These are phyloP conservation scores for Sebastes jordani DNA, from an alignment of 2,797 vertebrate genomes.

Conservation along the genomic window DNA sequence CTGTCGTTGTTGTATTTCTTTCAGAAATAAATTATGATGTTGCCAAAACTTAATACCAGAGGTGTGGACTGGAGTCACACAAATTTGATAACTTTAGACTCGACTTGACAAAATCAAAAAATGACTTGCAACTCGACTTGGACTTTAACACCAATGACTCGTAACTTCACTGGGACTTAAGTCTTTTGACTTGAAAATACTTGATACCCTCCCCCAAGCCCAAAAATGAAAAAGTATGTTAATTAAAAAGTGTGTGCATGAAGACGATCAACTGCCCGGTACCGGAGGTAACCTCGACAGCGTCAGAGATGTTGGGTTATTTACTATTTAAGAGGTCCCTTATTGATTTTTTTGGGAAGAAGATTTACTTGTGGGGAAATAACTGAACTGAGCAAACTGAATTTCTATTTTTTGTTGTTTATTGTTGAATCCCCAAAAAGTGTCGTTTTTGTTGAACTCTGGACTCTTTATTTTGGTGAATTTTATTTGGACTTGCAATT, in stretches of 20 bases:
- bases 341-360: not conserved
- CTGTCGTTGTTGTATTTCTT: not conserved
- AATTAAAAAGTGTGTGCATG: not conserved
- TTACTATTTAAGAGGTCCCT: not conserved
- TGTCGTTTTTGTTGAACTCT: not conserved
- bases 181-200: not conserved
- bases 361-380: not conserved
- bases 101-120: not conserved
- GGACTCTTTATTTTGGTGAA: not conserved
- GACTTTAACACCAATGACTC: not conserved
- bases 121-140: not conserved
- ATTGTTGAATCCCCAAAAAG: too few relatives aligned
- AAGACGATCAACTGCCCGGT: not conserved
- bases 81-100: not conserved
- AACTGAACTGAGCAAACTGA: not conserved
- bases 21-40: not conserved
- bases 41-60: not conserved
- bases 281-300: not conserved
- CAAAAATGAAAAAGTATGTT: fast-evolving
- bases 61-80: not conserved
- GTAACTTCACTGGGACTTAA: not conserved
- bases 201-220: not conserved
- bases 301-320: not conserved
- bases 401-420: not conserved
- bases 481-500: not conserved